phyloP scores from a whole-genome alignment of 1,140 invertebrate species.

The Lepidurus couesii region DNA sequence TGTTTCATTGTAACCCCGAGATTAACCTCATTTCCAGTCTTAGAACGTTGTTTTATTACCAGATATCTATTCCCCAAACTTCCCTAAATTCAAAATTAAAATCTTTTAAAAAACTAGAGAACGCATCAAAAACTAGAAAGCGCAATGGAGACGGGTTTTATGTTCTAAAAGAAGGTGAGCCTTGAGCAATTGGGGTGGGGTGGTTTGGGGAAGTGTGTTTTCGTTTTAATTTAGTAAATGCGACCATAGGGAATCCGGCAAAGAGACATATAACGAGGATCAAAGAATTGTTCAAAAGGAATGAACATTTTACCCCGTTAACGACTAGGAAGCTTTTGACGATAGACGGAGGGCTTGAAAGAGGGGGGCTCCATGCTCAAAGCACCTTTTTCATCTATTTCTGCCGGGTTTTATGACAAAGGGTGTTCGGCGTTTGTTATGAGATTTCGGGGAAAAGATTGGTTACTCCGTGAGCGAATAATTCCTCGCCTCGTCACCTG shows the following conservation, averaged over 20 bases:
- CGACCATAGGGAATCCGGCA: conserved; percentile 3
- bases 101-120: no score
- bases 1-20: neutral
- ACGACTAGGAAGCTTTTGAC: neutral
- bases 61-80: no score
- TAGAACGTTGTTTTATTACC: neutral
- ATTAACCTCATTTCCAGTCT: neutral
- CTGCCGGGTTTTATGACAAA: neutral
- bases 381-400: neutral
- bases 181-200: neutral
- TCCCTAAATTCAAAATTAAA: neutral
- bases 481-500: neutral
- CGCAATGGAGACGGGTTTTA: neutral
- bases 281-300: neutral
- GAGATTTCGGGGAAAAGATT: neutral
- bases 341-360: neutral
- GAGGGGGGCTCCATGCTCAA: neutral
- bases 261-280: neutral
- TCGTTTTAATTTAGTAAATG: conserved; percentile 20
- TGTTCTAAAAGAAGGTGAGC: neutral
- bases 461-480: neutral
- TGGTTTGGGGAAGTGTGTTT: neutral
- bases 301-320: neutral
- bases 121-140: neutral
- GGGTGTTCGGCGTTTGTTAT: neutral